phyloP scores from a whole-genome alignment of 2,797 vertebrate genomes.

The Harpagifer antarcticus region DNA sequence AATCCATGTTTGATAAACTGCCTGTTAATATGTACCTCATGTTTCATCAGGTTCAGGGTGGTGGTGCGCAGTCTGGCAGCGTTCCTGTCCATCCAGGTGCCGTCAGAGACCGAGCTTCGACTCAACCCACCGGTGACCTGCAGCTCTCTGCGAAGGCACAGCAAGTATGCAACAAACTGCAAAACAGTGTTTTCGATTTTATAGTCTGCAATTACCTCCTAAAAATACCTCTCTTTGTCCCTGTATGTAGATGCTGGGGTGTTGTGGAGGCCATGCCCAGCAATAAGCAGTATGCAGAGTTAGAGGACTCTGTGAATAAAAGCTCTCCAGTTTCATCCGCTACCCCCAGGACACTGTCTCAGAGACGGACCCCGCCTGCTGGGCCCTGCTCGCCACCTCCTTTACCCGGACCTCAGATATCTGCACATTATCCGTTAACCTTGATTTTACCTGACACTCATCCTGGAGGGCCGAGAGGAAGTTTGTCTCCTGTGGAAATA shows the following conservation, averaged over 20 bases:
- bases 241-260: conserved; percentile 87
- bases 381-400: conserved; percentile 89
- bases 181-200: conserved; percentile 40
- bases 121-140: conserved; percentile 88
- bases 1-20: neutral
- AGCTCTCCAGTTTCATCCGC: conserved; percentile 90
- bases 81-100: conserved; percentile 92
- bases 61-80: conserved; percentile 91
- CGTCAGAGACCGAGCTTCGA: conserved; percentile 89
- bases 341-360: conserved; percentile 92
- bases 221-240: conserved; percentile 44
- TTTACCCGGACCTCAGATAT: conserved; percentile 94
- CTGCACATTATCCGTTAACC: conserved; percentile 91
- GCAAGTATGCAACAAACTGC: conserved; percentile 84
- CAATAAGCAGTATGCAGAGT: conserved; percentile 92
- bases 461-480: conserved; percentile 18
- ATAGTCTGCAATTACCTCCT: conserved; percentile 39
- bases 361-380: conserved; percentile 90
- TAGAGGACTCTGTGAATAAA: conserved; percentile 90
- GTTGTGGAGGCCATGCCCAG: conserved; percentile 90
- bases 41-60: conserved; percentile 90
- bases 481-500: neutral
- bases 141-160: conserved; percentile 91
- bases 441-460: neutral
- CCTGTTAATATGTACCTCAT: conserved; percentile 2